Evolutionary conservation across 2,113 vertebrate species (phyloP).

Genomic region (Periophthalmus modestus): DNA sequence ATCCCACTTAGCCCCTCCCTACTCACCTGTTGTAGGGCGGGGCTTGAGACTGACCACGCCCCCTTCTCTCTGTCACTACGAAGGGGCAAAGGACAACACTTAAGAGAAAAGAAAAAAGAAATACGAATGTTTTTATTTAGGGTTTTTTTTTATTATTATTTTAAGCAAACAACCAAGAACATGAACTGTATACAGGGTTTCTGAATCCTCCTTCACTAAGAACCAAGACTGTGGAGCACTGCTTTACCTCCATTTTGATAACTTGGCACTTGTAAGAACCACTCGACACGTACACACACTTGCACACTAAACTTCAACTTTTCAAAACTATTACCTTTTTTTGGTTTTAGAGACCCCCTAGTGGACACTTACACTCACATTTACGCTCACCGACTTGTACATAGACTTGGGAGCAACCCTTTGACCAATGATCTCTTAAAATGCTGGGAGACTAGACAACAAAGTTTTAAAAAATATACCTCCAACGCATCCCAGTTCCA

Average conservation of each 20-base stretch:
- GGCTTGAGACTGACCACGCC: constrained; percentile 43
- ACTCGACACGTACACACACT: constrained; percentile 45
- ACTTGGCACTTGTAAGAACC: constrained; percentile 58
- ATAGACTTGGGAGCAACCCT: constrained; percentile 63
- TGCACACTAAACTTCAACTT: constrained; percentile 16
- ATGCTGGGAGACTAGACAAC: constrained; percentile 46
- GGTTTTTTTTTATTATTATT: constrained; percentile 30
- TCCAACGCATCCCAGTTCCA: constrained; percentile 35
- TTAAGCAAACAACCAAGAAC: constrained; percentile 70
- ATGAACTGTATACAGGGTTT: constrained; percentile 79
- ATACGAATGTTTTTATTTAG: constrained; percentile 55
- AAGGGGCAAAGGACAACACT: constrained; percentile 59
- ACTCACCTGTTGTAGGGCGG: constrained; percentile 29
- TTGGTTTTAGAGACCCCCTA: constrained; percentile 42
- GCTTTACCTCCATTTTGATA: constrained; percentile 62
- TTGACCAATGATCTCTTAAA: constrained; percentile 60
- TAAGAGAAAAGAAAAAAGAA: constrained; percentile 49
- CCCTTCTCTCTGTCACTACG: constrained; percentile 46
- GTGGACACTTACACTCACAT: constrained; percentile 31
- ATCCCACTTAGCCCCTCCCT: background rate
- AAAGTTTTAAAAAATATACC: constrained; percentile 56
- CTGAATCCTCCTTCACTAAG: constrained; percentile 74
- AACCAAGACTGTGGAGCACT: constrained; percentile 67
- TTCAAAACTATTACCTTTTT: constrained; percentile 39
- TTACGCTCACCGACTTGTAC: constrained; percentile 63